Evolutionary conservation across 2,113 vertebrate species (phyloP), one percentile per base, ranked within the genome.

Genomic region (Protomyctophum bolini): DNA sequence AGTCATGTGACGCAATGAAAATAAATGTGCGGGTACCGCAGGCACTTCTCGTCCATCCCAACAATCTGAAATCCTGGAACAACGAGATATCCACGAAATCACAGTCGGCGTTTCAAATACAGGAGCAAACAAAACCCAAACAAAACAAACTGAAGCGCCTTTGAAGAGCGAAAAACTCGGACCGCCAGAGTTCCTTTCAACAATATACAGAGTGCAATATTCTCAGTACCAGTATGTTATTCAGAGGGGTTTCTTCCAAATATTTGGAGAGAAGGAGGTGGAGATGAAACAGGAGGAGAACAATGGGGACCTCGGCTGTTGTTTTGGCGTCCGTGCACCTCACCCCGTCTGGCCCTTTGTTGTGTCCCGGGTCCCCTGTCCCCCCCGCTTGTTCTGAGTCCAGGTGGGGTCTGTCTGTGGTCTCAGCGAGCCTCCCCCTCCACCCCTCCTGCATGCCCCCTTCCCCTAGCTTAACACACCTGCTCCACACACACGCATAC

Each of bases 231-330:
- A 87, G 80, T 70, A 87, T 92, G 92, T 92, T 92, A 91, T 93
- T 91, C 90, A 75, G 87, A 91, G 82, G 62, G 82, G 33, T 41
- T 87, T 92, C 87, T 72, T 93, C 85, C 88, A 94, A 93, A 94
- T 92, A 93, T 94, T 94, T 94, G 88, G 89, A 92, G 88, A 91
- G 88, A 91, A 91, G 82, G 89, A 90, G 86, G 88, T 41, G 83
- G 87, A 93, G 91, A 94, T 94, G 92, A 93, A 94, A 92, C 91
- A 54, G 66, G 72, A 75, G 41, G 70, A 88, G 92, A 92, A 94
- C 93, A 94, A 94, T 94, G 88, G 89, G 33, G 87, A 82, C 87
- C 85, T 76, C 75, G 82, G 83, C 85, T 83, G 81, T 91, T 41
- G 92, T 91, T 92, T 88, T 92, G 91, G 91, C 86, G 90, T 90